A percentile compares a stretch with the other conserved stretches of the same genome.
These are phyloP conservation scores for Ochotona princeps DNA, from an alignment of 2,113 vertebrate genomes.

Conservation along the genomic window DNA sequence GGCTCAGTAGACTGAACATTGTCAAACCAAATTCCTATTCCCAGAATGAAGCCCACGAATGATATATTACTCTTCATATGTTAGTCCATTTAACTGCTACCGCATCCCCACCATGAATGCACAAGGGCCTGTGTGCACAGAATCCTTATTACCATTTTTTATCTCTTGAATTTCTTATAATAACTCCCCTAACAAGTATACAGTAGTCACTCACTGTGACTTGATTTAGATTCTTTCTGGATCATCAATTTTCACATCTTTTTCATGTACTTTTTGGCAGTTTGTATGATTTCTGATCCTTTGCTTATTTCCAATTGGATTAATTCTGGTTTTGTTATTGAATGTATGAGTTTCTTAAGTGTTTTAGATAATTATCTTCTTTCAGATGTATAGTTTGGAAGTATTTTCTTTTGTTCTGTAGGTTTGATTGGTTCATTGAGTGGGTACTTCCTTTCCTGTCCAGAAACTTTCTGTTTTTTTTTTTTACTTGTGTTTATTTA, in stretches of 20 bases:
- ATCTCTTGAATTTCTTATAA: neutral
- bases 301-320: neutral
- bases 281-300: neutral
- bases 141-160: neutral
- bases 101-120: neutral
- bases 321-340: neutral
- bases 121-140: neutral
- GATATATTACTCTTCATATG: neutral
- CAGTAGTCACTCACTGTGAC: neutral
- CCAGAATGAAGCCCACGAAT: neutral
- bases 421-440: no score
- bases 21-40: constrained; percentile 5
- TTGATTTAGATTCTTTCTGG: neutral
- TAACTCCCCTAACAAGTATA: neutral
- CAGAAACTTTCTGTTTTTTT: no score
- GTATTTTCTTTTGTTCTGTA: neutral
- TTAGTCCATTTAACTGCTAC: neutral
- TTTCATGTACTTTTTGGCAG: neutral
- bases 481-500: neutral
- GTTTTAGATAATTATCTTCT: neutral
- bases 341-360: neutral
- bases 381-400: neutral
- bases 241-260: neutral
- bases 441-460: no score
- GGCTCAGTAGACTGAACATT: constrained; percentile 8